Conservation (phyloP, 1,140 invertebrate species). For the Sitophilus oryzae region DNA sequence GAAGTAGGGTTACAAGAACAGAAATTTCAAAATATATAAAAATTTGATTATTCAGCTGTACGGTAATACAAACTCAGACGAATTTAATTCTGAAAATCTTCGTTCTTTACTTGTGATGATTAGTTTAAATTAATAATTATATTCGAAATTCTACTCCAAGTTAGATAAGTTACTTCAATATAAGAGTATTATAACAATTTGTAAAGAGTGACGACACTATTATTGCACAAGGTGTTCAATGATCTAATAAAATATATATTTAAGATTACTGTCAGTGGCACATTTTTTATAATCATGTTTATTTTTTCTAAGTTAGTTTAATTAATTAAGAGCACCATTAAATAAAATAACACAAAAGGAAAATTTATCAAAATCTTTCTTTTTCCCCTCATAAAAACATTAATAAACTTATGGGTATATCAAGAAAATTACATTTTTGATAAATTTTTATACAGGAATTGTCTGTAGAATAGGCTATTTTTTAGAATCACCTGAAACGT, state of each 20-base stretch:
- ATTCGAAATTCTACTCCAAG: too few relatives aligned
- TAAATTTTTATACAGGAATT: too few relatives aligned
- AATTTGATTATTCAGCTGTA: neutral
- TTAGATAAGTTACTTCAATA: neutral
- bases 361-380: too few relatives aligned
- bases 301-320: conserved; percentile 5
- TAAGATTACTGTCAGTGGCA: conserved; percentile 6
- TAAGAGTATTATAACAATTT: neutral
- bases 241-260: conserved; percentile 5
- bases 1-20: neutral
- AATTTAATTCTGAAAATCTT: neutral
- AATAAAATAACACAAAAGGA: conserved; percentile 8
- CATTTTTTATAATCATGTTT: conserved; percentile 2
- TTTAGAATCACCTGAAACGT: too few relatives aligned
- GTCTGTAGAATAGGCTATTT: too few relatives aligned
- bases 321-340: conserved; percentile 17
- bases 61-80: neutral
- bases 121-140: too few relatives aligned
- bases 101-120: too few relatives aligned
- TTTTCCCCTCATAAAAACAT: too few relatives aligned
- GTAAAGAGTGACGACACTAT: neutral
- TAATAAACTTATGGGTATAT: too few relatives aligned
- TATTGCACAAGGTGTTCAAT: neutral
- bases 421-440: too few relatives aligned
- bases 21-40: neutral